These are phyloP conservation scores for Apeltes quadracus DNA, from an alignment of 2,113 vertebrate species.

Conservation along the genomic window DNA sequence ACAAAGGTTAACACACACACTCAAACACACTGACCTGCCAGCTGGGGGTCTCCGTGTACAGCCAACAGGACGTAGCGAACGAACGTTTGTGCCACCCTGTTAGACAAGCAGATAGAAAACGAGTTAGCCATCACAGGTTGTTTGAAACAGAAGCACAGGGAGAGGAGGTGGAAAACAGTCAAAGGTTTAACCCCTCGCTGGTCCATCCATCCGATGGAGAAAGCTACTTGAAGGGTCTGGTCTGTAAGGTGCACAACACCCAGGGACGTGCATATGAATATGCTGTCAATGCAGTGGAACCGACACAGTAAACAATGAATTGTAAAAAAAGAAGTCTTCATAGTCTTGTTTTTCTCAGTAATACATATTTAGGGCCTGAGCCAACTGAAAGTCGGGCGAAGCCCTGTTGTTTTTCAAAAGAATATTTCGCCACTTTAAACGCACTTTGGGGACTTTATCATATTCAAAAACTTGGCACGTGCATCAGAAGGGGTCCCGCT, in stretches of 20 bases:
- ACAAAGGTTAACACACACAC: conserved; percentile 28
- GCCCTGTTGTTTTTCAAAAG: too few species aligned
- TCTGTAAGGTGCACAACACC: neutral
- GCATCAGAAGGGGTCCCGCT: too few species aligned
- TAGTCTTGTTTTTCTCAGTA: too few species aligned
- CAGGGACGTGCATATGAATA: neutral
- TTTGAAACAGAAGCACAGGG: neutral
- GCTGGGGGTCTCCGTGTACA: conserved; percentile 73
- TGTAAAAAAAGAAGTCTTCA: too few species aligned
- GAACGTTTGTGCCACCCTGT: conserved; percentile 49
- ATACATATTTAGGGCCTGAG: too few species aligned
- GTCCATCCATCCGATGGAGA: neutral
- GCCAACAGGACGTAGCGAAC: conserved; percentile 37
- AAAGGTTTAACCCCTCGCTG: neutral
- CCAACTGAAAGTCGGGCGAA: too few species aligned
- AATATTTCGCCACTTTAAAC: too few species aligned
- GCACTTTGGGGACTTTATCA: too few species aligned
- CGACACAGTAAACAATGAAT: neutral
- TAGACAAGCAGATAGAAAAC: conserved; percentile 28
- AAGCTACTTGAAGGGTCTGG: too few species aligned
- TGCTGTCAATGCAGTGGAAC: neutral
- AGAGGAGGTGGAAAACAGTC: neutral
- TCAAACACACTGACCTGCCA: conserved; percentile 69
- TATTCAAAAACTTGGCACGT: too few species aligned
- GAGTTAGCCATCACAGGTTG: neutral